Evolutionary conservation across 1,140 invertebrate genomes (phyloP).

Genomic region (Harlomillsia oculata): DNA sequence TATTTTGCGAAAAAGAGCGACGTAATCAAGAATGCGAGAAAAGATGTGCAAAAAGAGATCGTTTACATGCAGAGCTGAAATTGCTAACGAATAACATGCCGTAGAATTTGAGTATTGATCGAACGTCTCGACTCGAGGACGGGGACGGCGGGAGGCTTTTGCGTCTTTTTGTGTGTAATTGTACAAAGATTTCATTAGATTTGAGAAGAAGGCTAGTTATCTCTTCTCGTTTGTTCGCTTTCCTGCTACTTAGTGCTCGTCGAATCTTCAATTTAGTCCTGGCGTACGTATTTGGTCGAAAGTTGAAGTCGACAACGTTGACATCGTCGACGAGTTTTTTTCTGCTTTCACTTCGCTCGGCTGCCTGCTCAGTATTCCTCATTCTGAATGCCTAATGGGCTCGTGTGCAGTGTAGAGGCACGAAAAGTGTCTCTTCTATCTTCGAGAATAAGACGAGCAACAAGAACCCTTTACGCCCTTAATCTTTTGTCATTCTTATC

Average conservation of each 20-base stretch:
- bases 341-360: not conserved
- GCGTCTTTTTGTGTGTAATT: constrained; percentile 25
- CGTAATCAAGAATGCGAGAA: no score
- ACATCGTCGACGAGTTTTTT: not conserved
- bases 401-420: not conserved
- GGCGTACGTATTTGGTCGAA: no score
- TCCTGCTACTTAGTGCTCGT: not conserved
- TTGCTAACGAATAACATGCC: no score
- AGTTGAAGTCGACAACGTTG: no score
- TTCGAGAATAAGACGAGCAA: not conserved
- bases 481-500: constrained; percentile 27
- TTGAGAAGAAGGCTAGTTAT: not conserved
- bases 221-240: not conserved
- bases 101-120: no score
- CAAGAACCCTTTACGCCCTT: not conserved
- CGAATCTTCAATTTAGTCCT: not conserved
- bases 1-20: no score
- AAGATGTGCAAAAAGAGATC: no score
- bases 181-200: constrained; percentile 30
- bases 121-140: no score
- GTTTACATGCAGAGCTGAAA: no score
- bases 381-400: constrained; percentile 7
- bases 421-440: not conserved
- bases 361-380: not conserved
- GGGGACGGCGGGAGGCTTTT: no score